Conservation (phyloP, 2,888 invertebrate species). For the Napeogenes sylphis region DNA sequence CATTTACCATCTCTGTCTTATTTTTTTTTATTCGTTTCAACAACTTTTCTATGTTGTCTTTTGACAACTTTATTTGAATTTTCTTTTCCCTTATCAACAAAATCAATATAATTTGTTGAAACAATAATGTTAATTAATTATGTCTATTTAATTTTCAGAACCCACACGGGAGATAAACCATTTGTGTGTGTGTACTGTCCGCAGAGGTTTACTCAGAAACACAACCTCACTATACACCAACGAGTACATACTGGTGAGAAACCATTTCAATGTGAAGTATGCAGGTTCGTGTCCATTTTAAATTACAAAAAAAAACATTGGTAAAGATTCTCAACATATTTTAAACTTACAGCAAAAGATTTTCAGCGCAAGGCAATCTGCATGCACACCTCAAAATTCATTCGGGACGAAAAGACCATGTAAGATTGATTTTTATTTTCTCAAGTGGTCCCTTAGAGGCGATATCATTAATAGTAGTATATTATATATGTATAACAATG, state of each 20-base stretch:
- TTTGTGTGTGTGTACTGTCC: slow-evolving; percentile 77
- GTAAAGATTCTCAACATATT: slow-evolving; percentile 2
- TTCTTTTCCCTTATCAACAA: no score
- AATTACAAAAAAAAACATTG: not conserved
- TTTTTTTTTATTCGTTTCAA: no score
- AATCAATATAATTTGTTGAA: no score
- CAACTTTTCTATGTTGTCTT: no score
- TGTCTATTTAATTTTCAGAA: slow-evolving; percentile 45
- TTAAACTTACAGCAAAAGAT: slow-evolving; percentile 71
- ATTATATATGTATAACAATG: no score
- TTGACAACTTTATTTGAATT: no score
- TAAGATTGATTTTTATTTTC: slow-evolving; percentile 39
- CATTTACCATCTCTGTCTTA: no score
- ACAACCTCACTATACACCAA: slow-evolving; percentile 78
- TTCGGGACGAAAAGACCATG: slow-evolving; percentile 79
- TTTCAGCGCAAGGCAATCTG: slow-evolving; percentile 79
- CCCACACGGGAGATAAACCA: slow-evolving; percentile 79
- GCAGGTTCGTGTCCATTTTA: slow-evolving; percentile 57
- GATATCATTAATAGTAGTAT: no score
- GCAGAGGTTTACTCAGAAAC: slow-evolving; percentile 79
- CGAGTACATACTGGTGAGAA: slow-evolving; percentile 78
- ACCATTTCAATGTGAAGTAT: slow-evolving; percentile 80
- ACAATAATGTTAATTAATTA: no score
- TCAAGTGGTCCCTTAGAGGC: no score
- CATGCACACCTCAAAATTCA: slow-evolving; percentile 81